Conservation (phyloP, 23 tunicate genomes). For the Oikopleura albicans region DNA sequence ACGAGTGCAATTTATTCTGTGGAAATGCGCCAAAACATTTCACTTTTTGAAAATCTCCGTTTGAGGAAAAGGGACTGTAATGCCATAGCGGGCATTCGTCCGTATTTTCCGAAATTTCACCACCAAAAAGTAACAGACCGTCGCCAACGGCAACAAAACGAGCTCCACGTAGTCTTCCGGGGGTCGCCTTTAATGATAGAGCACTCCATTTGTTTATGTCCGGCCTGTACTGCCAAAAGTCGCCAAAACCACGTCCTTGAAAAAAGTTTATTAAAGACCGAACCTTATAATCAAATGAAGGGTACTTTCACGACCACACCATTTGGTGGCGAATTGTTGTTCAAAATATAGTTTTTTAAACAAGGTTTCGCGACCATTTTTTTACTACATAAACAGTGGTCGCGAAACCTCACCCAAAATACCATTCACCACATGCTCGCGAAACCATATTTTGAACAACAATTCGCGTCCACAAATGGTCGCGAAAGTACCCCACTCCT, state of each 20-base stretch:
- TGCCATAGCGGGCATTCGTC: background rate
- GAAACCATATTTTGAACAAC: too few species aligned
- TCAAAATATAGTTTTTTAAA: too few species aligned
- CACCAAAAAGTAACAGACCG: background rate
- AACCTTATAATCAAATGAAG: too few species aligned
- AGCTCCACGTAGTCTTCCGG: background rate
- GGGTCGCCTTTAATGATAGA: background rate
- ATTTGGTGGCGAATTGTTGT: too few species aligned
- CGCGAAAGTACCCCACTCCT: too few species aligned
- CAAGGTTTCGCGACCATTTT: too few species aligned
- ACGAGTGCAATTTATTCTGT: background rate
- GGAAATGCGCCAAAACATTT: background rate
- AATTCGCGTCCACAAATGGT: too few species aligned
- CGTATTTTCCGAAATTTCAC: background rate
- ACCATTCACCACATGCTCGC: too few species aligned
- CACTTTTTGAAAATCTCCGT: background rate
- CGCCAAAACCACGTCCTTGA: background rate
- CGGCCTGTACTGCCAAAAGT: background rate
- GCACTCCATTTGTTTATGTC: background rate
- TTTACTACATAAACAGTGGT: too few species aligned
- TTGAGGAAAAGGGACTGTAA: background rate
- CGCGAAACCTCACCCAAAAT: too few species aligned
- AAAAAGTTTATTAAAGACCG: background rate
- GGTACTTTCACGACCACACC: too few species aligned
- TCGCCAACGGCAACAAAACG: background rate